Evolutionary conservation across 2,888 invertebrate species (phyloP), one percentile per base, ranked within the genome.

Genomic region (Tinea trinotella): DNA sequence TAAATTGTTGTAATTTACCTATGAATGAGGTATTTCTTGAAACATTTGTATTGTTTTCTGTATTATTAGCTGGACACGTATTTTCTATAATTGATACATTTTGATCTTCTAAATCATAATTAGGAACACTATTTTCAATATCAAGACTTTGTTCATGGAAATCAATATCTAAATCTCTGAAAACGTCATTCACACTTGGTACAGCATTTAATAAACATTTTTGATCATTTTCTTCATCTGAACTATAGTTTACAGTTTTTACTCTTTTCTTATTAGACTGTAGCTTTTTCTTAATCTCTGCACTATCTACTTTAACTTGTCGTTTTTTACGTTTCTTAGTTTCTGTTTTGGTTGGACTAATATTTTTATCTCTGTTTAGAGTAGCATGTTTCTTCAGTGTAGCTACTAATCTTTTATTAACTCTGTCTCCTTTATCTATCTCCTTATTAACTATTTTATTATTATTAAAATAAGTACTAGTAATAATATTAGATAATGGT

Each of bases 101-200:
- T n/a, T n/a, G n/a, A n/a, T n/a, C n/a, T n/a, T n/a, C n/a, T n/a
- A n/a, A 56, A 52, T 61, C 68, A 54, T 13, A 5, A 52, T 54
- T 13, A n/a, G 4, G 7, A 9, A 36, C 12, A 7, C 1, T 19
- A 50, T 54, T 15, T 22, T 48, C 52, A n/a, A 35, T 56, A 18
- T 53, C 12, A 40, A 18, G 15, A 15, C 55, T 20, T 40, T 58
- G 55, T 53, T 52, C 48, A 50, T 56, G 20, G 15, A 84, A 74
- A 62, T 80, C 68, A 30, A 83, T 74, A 44, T 70, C 74, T 57
- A 83, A 66, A 57, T 76, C 71, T 34, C 68, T 64, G 57, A 77
- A 83, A 17, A 70, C 68, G 63, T 86, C 83, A 67, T 87, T 81
- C 0, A 86, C 86, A 69, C 85, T 85, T 0, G 85, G 86, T 3